Percentiles rank a stretch among this genome's conserved stretches.
phyloP scores from a whole-genome alignment of 2,797 vertebrate species.

The Brachyalestes nurse region DNA sequence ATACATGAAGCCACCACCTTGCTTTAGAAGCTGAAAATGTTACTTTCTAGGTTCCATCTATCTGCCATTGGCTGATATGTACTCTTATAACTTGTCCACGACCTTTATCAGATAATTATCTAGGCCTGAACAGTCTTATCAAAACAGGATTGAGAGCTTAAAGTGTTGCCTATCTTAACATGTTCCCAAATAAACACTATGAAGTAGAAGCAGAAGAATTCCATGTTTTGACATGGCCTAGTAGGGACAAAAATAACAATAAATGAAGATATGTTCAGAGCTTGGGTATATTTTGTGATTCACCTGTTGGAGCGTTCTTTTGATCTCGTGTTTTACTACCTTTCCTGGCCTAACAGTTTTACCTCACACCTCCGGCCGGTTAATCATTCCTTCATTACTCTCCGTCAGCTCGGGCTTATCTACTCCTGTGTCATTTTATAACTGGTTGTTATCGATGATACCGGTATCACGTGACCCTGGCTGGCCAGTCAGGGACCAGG shows the following conservation, averaged over 20 bases:
- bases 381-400: slow-evolving; percentile 94
- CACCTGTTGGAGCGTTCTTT: slow-evolving; percentile 72
- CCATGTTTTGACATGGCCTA: background rate
- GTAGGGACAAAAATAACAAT: background rate
- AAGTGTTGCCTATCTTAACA: background rate
- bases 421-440: slow-evolving; percentile 95
- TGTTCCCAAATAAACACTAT: background rate
- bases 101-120: background rate
- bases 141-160: background rate
- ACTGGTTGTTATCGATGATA: slow-evolving; percentile 85
- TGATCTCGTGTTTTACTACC: slow-evolving; percentile 82
- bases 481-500: slow-evolving; percentile 78
- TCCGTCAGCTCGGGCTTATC: slow-evolving; percentile 93
- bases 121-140: background rate
- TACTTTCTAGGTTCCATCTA: too few relatives aligned
- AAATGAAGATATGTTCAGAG: slow-evolving; percentile 58
- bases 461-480: slow-evolving; percentile 70
- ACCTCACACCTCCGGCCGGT: slow-evolving; percentile 69
- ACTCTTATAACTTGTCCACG: background rate
- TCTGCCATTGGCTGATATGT: background rate
- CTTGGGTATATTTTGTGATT: slow-evolving; percentile 69
- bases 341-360: slow-evolving; percentile 69
- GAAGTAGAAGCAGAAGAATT: background rate
- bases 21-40: too few relatives aligned
- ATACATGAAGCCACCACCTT: too few relatives aligned